Evolutionary conservation across 2,888 invertebrate species (phyloP).

Genomic region (Microchrysa polita): DNA sequence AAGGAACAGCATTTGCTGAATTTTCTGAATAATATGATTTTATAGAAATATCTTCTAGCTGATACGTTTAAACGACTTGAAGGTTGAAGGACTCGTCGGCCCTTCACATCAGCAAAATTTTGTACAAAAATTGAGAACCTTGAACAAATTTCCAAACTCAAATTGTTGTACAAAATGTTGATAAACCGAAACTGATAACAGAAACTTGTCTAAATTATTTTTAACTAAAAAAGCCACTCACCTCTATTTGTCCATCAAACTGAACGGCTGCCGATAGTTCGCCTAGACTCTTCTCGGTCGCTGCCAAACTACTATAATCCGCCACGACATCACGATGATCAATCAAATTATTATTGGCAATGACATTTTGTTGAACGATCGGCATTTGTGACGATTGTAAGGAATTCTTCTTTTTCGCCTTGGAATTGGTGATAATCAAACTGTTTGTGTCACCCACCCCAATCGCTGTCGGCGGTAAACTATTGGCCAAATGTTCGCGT

Average conservation of each 20-base stretch:
- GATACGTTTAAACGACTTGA: too few relatives aligned
- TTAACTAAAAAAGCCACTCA: too few relatives aligned
- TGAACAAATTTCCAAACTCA: too few relatives aligned
- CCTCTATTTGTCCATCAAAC: constrained; percentile 51
- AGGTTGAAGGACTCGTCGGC: too few relatives aligned
- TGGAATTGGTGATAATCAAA: constrained; percentile 44
- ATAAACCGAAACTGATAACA: too few relatives aligned
- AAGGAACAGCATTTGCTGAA: too few relatives aligned
- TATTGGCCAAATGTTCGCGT: constrained; percentile 65
- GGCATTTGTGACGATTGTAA: constrained; percentile 54
- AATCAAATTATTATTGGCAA: constrained; percentile 52
- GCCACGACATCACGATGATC: constrained; percentile 48
- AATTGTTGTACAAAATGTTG: too few relatives aligned
- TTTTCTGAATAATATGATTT: too few relatives aligned
- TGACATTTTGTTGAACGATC: constrained; percentile 53
- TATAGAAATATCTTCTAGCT: too few relatives aligned
- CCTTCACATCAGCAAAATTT: too few relatives aligned
- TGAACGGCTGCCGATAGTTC: constrained; percentile 46
- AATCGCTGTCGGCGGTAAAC: constrained; percentile 49
- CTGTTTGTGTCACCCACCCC: constrained; percentile 34
- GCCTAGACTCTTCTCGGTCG: constrained; percentile 41
- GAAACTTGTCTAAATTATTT: too few relatives aligned
- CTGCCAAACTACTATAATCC: constrained; percentile 14
- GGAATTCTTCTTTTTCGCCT: constrained; percentile 58
- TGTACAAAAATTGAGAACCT: too few relatives aligned